Percentiles rank a stretch among this genome's conserved stretches.
Conservation (phyloP, 2,113 vertebrate genomes). For the Phrynocephalus versicolor region DNA sequence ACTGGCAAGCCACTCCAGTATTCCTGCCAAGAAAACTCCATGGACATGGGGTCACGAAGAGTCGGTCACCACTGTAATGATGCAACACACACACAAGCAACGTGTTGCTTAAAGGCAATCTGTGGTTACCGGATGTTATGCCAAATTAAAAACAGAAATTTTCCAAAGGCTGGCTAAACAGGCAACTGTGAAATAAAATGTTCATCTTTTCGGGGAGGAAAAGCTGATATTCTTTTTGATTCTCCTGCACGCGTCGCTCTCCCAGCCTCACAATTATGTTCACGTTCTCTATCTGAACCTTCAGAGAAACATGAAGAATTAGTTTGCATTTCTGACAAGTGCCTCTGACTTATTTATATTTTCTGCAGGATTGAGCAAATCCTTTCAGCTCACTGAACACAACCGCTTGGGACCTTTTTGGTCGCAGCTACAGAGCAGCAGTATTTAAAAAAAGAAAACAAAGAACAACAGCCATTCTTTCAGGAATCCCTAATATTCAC, state of each 20-base stretch:
- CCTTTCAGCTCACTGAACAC: not conserved
- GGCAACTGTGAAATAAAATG: not conserved
- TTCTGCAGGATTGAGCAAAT: not conserved
- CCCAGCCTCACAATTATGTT: not conserved
- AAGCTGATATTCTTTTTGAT: not conserved
- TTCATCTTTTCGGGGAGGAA: not conserved
- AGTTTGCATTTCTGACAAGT: conserved; percentile 7
- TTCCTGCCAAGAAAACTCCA: too few relatives aligned
- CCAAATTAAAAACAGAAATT: conserved; percentile 29
- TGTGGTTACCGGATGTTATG: conserved; percentile 13
- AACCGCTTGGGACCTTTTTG: not conserved
- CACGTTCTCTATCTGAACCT: not conserved
- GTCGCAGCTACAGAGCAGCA: too few relatives aligned
- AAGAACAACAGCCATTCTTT: not conserved
- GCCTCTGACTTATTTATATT: not conserved
- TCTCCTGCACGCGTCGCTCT: not conserved
- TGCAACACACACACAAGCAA: not conserved
- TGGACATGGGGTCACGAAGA: too few relatives aligned
- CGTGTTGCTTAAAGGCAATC: conserved; percentile 1
- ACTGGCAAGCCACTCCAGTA: too few relatives aligned
- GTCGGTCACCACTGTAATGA: too few relatives aligned
- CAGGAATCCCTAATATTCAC: not conserved
- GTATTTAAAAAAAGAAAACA: not conserved
- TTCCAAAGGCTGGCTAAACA: not conserved
- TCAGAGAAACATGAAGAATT: not conserved